Evolutionary conservation across 1,140 invertebrate genomes (phyloP).

Genomic region (Melipona quadrifasciata): DNA sequence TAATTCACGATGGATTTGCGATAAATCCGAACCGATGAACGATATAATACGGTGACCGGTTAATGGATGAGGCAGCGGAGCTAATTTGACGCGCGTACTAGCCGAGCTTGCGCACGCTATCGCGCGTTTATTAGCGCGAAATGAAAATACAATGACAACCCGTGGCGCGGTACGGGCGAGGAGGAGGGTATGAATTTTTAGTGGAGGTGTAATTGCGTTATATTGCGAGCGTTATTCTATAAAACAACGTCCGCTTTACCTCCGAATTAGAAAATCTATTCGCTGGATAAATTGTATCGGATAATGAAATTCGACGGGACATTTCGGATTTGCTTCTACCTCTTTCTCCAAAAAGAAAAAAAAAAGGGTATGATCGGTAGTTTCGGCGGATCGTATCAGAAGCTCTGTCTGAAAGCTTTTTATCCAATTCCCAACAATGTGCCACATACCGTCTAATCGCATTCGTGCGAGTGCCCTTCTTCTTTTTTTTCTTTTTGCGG

Average conservation of each 20-base stretch:
- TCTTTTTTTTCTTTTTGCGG: background rate
- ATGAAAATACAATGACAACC: background rate
- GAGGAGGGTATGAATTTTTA: background rate
- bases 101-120: background rate
- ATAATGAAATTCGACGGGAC: background rate
- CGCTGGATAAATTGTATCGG: background rate
- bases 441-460: conserved; percentile 57
- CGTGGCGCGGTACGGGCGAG: background rate
- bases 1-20: conserved; percentile 52
- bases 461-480: background rate
- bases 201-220: background rate
- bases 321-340: background rate
- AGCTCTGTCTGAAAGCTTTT: conserved; percentile 34
- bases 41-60: conserved; percentile 22
- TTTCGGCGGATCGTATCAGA: conserved; percentile 8
- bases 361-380: no score
- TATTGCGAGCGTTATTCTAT: background rate
- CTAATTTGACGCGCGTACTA: conserved; percentile 26
- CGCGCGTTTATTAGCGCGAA: conserved; percentile 17
- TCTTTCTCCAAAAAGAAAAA: background rate
- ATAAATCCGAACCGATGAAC: conserved; percentile 39
- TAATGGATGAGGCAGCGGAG: conserved; percentile 32
- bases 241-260: background rate
- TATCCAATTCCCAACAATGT: conserved; percentile 33
- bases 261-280: background rate